Conservation (phyloP, 2,888 invertebrate genomes). For the Limenitis camilla region DNA sequence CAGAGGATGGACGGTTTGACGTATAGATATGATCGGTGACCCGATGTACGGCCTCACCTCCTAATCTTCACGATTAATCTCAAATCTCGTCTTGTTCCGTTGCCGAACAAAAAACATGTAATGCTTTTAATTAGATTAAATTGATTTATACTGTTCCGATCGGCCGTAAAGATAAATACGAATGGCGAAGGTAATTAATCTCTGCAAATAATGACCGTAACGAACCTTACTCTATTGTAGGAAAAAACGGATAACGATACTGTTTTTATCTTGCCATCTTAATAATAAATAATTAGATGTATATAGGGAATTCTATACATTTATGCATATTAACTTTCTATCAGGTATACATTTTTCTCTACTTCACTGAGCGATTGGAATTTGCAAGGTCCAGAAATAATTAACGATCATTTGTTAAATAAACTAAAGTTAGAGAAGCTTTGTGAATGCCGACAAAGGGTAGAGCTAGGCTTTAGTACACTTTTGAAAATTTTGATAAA, state of each 20-base stretch:
- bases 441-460: conserved; percentile 53
- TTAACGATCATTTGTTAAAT: conserved; percentile 65
- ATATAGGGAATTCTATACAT: conserved; percentile 16
- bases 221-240: conserved; percentile 40
- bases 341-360: conserved; percentile 10
- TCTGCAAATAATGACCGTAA: conserved; percentile 59
- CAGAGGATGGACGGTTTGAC: conserved; percentile 68
- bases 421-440: conserved; percentile 48
- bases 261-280: conserved; percentile 3
- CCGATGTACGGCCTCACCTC: conserved; percentile 60
- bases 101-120: conserved; percentile 70
- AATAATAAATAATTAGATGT: background rate
- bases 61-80: conserved; percentile 67
- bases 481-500: no score
- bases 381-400: conserved; percentile 44
- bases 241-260: conserved; percentile 26
- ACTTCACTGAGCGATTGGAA: conserved; percentile 17
- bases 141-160: conserved; percentile 70
- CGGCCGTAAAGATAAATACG: conserved; percentile 48
- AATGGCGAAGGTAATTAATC: conserved; percentile 64
- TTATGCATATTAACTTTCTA: conserved; percentile 22
- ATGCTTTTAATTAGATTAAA: conserved; percentile 75
- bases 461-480: background rate
- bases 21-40: conserved; percentile 70
- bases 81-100: conserved; percentile 68